Conservation (phyloP, 2,113 vertebrate genomes). For the Tenrec ecaudatus region DNA sequence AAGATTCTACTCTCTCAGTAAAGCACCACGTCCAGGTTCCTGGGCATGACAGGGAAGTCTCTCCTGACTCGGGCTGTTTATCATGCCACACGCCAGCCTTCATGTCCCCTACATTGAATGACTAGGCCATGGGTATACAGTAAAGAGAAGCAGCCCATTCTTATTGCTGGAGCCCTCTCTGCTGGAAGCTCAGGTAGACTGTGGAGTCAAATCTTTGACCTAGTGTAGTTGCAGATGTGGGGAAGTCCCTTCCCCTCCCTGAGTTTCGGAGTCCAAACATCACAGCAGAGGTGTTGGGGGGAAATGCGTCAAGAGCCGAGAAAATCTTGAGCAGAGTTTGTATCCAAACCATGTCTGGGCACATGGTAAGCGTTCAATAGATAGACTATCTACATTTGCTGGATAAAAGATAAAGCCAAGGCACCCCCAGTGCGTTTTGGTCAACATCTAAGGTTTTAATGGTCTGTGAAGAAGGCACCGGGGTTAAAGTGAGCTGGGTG, state of each 20-base stretch:
- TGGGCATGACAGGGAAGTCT: background rate
- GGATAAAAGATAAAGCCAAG: too few species aligned
- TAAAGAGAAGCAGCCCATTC: background rate
- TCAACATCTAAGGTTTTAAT: background rate
- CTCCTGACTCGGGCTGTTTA: background rate
- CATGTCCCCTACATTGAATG: background rate
- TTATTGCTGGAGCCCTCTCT: background rate
- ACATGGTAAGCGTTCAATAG: background rate
- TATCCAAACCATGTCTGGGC: background rate
- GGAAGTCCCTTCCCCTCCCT: background rate
- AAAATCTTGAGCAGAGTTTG: background rate
- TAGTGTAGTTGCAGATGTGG: background rate
- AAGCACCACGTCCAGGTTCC: background rate
- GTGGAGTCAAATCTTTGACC: background rate
- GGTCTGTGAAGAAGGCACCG: background rate
- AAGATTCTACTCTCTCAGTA: background rate
- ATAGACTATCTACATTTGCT: background rate
- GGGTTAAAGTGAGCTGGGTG: background rate
- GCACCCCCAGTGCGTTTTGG: background rate
- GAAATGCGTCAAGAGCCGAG: background rate
- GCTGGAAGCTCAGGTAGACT: background rate
- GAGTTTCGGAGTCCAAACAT: constrained; percentile 8
- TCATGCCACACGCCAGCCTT: background rate
- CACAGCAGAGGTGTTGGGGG: background rate
- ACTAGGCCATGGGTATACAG: background rate